Base-by-base conservation (phyloP, 2,113 vertebrate species). In the Redunca redunca region DNA sequence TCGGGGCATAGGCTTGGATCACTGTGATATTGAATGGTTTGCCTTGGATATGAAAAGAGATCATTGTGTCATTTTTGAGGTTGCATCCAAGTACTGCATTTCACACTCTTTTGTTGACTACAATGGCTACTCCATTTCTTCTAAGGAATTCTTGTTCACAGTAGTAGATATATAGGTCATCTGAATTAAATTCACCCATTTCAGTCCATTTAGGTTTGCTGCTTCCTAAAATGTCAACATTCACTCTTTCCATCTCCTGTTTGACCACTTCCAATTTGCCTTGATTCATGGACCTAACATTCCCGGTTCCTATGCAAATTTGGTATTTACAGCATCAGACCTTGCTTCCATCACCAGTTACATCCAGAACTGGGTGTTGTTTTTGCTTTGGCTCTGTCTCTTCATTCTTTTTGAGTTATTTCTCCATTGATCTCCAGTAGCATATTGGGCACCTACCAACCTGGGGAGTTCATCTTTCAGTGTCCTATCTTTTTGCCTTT, bases 21-120 rank as follows among this genome's bases (percentile, higher is more conserved):
- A 36, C 64, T 19, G 5, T 71, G 19, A 36, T 71, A 71, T 11
- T 21, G 9, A 36, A 36, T 36, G 19, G 19, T 71, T 71, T 71
- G n/a, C n/a, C n/a, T 36, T 71, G 64, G 64, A 71, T 36, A 71
- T 0, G 1, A 36, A 21, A 17, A 71, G n/a, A 71, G 64, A 6
- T 71, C 64, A 2, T 71, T 12, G 9, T 71, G 19, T 36, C 4
- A 1, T 71, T 71, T 36, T 71, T 67, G 8, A 67, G 64, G 2
- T 21, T 67, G 64, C 19, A 36, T 36, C n/a, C 4, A 71, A 36
- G n/a, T 36, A 36, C n/a, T 36, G 64, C 17, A 71, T 71, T 71
- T 36, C 2, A 0, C 4, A 71, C 17, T 71, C 64, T 71, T 71
- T 21, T 71, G n/a, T 71, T 71, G n/a, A 71, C n/a, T 3, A 71